phyloP scores from a whole-genome alignment of 2,888 invertebrate species.

The Serrognathus titanus region DNA sequence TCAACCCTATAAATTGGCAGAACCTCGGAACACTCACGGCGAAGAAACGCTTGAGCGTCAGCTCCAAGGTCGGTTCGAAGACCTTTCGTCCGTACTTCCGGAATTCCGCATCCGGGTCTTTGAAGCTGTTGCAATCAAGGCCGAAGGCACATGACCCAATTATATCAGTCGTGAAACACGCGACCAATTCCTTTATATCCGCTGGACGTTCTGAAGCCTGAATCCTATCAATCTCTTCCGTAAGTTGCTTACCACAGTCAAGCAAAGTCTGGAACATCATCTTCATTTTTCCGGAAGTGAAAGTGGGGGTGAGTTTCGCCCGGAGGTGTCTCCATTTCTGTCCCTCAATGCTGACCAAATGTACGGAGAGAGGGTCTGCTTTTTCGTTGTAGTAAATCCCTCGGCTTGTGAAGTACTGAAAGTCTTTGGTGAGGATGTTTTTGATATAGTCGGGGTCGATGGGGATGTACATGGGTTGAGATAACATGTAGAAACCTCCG shows the following conservation, averaged over 20 bases:
- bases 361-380: conserved; percentile 54
- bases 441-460: too few relatives aligned
- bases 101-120: conserved; percentile 21
- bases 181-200: not conserved
- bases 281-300: conserved; percentile 21
- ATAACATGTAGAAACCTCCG: too few relatives aligned
- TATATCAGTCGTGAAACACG: conserved; percentile 6
- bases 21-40: not conserved
- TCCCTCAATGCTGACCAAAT: conserved; percentile 55
- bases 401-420: too few relatives aligned
- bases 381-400: too few relatives aligned
- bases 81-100: not conserved
- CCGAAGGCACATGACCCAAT: conserved; percentile 13
- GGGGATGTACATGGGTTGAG: too few relatives aligned
- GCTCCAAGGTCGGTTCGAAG: not conserved
- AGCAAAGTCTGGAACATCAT: not conserved
- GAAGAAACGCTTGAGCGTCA: not conserved
- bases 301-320: conserved; percentile 20
- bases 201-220: not conserved
- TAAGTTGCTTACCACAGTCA: not conserved
- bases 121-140: conserved; percentile 6
- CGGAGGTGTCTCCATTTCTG: conserved; percentile 54
- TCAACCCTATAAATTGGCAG: not conserved
- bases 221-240: not conserved
- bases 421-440: too few relatives aligned